Conservation (phyloP, 2,888 invertebrate genomes). For the Ornithoptera alexandrae region DNA sequence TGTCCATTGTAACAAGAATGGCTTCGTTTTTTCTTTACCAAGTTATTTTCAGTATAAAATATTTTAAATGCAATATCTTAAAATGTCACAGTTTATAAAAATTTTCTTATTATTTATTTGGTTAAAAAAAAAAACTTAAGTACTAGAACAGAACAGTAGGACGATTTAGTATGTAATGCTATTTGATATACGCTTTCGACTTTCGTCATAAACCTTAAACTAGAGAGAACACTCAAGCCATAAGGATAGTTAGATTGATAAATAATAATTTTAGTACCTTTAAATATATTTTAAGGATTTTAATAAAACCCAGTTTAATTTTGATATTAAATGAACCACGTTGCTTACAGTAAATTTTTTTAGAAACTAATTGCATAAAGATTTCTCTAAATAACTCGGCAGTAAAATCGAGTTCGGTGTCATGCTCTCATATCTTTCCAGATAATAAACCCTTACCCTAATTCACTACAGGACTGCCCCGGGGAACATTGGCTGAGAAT, state of each 20-base stretch:
- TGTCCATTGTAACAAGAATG: background rate
- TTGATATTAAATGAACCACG: no score
- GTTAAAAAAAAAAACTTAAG: no score
- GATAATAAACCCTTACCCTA: conserved; percentile 42
- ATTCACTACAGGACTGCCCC: conserved; percentile 35
- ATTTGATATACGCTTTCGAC: no score
- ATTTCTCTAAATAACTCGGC: background rate
- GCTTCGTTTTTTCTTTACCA: background rate
- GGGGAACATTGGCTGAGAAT: conserved; percentile 11
- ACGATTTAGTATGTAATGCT: no score
- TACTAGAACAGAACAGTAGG: no score
- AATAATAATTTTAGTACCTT: no score
- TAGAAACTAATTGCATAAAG: background rate
- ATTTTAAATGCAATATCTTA: background rate
- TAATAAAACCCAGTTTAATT: background rate
- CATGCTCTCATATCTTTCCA: conserved; percentile 38
- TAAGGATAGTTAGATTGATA: no score
- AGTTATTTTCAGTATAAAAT: background rate
- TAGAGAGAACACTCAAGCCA: no score
- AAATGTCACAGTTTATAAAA: background rate
- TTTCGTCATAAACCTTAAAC: no score
- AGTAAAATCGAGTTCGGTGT: background rate
- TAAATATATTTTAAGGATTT: no score
- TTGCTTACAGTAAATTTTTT: no score
- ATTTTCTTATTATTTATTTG: background rate